Evolutionary conservation across 53 echinoderm and acorn worm genomes (phyloP).

Genomic region (Luidia sarsii): DNA sequence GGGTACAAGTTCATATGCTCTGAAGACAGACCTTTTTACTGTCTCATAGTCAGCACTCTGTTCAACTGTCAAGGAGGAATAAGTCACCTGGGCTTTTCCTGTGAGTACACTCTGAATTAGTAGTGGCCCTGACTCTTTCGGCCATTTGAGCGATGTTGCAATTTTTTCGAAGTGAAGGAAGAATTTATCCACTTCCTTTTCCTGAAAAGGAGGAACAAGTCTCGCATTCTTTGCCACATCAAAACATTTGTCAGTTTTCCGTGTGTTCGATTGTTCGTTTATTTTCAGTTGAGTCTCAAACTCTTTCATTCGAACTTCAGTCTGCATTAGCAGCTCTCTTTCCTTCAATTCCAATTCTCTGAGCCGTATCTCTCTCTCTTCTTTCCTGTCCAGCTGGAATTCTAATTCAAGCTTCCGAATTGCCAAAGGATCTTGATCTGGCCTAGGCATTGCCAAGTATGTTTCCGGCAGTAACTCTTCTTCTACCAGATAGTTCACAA

Average conservation of each 20-base stretch:
- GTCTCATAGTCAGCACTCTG: constrained; percentile 58
- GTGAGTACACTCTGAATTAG: constrained; percentile 57
- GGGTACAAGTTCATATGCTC: constrained; percentile 69
- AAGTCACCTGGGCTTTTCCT: constrained; percentile 63
- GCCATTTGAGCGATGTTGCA: constrained; percentile 59
- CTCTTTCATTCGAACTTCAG: constrained; percentile 6
- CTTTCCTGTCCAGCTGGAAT: too few species aligned
- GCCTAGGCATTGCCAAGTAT: too few species aligned
- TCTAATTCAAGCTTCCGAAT: too few species aligned
- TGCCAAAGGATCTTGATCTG: too few species aligned
- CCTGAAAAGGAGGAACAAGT: constrained; percentile 54
- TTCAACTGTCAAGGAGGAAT: constrained; percentile 43
- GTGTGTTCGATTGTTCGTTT: background rate
- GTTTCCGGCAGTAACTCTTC: too few species aligned
- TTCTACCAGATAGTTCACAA: too few species aligned
- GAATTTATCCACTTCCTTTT: constrained; percentile 52
- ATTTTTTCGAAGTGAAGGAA: constrained; percentile 59
- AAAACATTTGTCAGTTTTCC: background rate
- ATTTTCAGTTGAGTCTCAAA: background rate
- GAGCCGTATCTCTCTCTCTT: too few species aligned
- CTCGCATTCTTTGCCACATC: constrained; percentile 46
- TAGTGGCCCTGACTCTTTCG: constrained; percentile 38
- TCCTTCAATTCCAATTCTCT: too few species aligned
- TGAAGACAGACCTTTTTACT: constrained; percentile 49
- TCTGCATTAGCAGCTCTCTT: too few species aligned